Conservation (phyloP, 2,888 invertebrate species). For the Nomada hirtipes region DNA sequence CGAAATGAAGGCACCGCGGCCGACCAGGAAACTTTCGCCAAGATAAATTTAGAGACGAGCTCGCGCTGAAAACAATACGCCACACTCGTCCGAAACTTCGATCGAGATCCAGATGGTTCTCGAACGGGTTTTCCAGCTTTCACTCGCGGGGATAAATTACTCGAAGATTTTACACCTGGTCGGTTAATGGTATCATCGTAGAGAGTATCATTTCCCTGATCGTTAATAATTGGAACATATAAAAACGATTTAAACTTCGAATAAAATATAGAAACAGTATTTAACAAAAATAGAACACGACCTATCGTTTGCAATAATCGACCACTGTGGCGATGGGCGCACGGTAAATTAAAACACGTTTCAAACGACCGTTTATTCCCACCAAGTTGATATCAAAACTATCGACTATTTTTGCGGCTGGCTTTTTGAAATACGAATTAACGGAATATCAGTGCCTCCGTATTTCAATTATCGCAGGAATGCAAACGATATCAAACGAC, state of each 20-base stretch:
- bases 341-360: neutral
- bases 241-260: neutral
- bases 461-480: neutral
- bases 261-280: neutral
- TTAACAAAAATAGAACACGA: neutral
- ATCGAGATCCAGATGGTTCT: conserved; percentile 1
- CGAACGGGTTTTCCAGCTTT: neutral
- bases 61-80: conserved; percentile 36
- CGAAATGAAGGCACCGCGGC: conserved; percentile 37
- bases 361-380: too few relatives aligned
- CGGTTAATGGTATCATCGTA: neutral
- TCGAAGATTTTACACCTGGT: neutral
- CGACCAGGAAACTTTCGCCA: conserved; percentile 38
- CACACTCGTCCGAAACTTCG: neutral
- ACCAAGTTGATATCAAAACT: too few relatives aligned
- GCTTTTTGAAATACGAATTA: neutral
- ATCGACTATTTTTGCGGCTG: too few relatives aligned
- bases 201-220: neutral
- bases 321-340: neutral
- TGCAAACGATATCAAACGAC: neutral
- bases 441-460: neutral
- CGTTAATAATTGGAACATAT: too few relatives aligned
- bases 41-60: conserved; percentile 45
- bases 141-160: conserved; percentile 1
- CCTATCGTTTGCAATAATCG: neutral